These are phyloP conservation scores for Perca fluviatilis DNA, from an alignment of 2,113 vertebrate species.

Conservation along the genomic window DNA sequence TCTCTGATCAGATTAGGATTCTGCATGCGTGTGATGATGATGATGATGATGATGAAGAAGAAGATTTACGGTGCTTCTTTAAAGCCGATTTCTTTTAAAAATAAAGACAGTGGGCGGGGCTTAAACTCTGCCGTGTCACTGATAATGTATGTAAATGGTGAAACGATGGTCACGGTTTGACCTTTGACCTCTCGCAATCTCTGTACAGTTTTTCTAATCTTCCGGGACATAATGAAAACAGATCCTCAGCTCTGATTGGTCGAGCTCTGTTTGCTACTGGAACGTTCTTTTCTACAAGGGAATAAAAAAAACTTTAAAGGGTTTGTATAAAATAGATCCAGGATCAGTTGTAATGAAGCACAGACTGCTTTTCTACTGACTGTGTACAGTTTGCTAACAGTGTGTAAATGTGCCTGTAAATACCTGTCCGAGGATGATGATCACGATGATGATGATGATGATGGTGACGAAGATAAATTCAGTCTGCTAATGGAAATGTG, in stretches of 20 bases:
- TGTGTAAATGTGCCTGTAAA: constrained; percentile 86
- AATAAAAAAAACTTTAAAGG: constrained; percentile 52
- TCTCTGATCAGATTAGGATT: constrained; percentile 51
- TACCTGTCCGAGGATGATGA: constrained; percentile 63
- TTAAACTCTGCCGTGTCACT: constrained; percentile 17
- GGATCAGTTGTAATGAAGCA: constrained; percentile 39
- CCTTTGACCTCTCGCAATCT: constrained; percentile 46
- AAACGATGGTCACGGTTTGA: constrained; percentile 8
- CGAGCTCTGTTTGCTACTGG: constrained; percentile 62
- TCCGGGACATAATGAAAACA: constrained; percentile 19
- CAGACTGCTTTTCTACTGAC: constrained; percentile 72
- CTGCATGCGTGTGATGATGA: constrained; percentile 72
- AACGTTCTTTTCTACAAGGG: constrained; percentile 69
- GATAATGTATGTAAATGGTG: constrained; percentile 16
- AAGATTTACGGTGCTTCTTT: constrained; percentile 54
- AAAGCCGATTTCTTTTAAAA: constrained; percentile 19
- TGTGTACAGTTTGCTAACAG: constrained; percentile 84
- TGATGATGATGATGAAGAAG: constrained; percentile 31
- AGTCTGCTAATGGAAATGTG: constrained; percentile 58
- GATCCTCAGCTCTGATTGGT: constrained; percentile 63
- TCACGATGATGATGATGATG: constrained; percentile 48
- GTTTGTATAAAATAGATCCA: constrained; percentile 64
- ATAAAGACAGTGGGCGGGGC: not conserved
- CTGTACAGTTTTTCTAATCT: constrained; percentile 65
- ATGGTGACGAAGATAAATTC: constrained; percentile 46